Base-by-base conservation (phyloP, 2,797 vertebrate species). In the Diceros bicornis region DNA sequence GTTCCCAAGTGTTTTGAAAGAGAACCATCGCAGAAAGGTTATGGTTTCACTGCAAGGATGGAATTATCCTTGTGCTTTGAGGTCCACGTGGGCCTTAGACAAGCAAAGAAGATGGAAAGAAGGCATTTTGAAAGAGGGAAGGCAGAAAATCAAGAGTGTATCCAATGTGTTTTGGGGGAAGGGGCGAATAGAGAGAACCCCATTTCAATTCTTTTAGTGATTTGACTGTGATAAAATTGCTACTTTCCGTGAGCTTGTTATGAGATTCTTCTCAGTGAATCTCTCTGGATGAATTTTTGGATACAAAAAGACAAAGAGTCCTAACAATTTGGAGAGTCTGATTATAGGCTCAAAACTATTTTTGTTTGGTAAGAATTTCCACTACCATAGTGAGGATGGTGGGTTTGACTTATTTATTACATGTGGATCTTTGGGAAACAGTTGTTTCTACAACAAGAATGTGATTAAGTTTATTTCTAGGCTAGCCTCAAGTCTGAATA, bases 291-390 rank as follows among this genome's bases (percentile, higher is more conserved):
- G n/a, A 66, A n/a, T 84, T 89, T 84, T 25, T 34, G 7, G 10
- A 21, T 13, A 75, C 10, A 68, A 78, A 87, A 71, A 18, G 21
- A 32, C 9, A 59, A 55, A 23, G 4, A 55, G 2, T 32, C 14
- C 13, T 61, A 41, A 87, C 11, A 59, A 4, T 50, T 72, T 77
- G 21, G 29, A 79, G 41, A 57, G 11, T 64, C 7, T 72, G 57
- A 62, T 44, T 79, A 87, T 8, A 68, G 57, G 11, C 23, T 79
- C 8, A 88, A 44, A 78, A 37, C 2, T 88, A 47, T 69, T 86
- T 92, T 61, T 72, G 4, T 78, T 93, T 69, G 17, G 29, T 97
- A 64, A 85, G 25, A 91, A 68, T 85, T 83, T 14, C 12, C 32
- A 68, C 17, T 84, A 6, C n/a, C 7, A 12, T 59, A 62, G 18